Evolutionary conservation across 2,888 invertebrate species (phyloP).

Genomic region (Troides oblongomaculatus): DNA sequence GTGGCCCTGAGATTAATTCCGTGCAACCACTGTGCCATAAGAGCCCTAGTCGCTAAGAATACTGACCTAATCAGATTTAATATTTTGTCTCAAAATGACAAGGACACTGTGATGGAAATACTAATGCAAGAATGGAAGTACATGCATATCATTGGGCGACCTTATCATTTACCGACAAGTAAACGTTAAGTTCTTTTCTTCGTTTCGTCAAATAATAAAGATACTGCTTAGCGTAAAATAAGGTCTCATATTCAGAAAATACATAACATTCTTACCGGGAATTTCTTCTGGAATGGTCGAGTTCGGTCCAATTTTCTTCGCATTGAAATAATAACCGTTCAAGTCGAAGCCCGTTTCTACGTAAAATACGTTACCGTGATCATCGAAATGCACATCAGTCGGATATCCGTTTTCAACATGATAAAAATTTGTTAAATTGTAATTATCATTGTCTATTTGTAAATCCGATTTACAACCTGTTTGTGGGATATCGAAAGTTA

Average conservation of each 20-base stretch:
- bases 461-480: slow-evolving; percentile 50
- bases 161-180: no score
- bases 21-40: no score
- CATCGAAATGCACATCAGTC: slow-evolving; percentile 62
- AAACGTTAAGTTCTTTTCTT: neutral
- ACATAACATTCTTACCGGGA: slow-evolving; percentile 45
- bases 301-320: slow-evolving; percentile 50
- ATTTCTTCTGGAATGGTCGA: slow-evolving; percentile 47
- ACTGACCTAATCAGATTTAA: no score
- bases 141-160: no score
- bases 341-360: slow-evolving; percentile 51
- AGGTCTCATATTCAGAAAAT: no score
- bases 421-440: slow-evolving; percentile 50
- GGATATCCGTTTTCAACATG: slow-evolving; percentile 52
- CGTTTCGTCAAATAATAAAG: neutral
- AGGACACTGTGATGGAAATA: no score
- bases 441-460: slow-evolving; percentile 55
- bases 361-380: slow-evolving; percentile 61
- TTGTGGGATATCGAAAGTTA: slow-evolving; percentile 57
- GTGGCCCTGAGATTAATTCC: no score
- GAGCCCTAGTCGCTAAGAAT: no score
- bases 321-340: slow-evolving; percentile 55
- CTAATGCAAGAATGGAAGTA: no score
- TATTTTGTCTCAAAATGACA: no score
- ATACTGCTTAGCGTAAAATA: neutral